Evolutionary conservation across 1,140 invertebrate species (phyloP).

Genomic region (Physella acuta): DNA sequence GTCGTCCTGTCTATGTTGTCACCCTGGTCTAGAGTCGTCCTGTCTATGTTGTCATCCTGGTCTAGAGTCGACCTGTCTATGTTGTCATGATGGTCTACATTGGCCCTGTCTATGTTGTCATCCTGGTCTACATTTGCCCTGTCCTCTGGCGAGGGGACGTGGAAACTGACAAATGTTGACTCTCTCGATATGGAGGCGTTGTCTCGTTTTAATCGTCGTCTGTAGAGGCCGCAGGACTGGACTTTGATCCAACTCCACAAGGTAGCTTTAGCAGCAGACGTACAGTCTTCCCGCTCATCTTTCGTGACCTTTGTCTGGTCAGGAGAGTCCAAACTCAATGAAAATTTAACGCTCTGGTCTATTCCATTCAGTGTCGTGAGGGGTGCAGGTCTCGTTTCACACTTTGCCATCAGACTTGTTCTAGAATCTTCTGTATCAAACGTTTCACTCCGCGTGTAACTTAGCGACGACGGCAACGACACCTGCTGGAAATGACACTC

Average conservation of each 20-base stretch:
- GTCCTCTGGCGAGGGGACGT: no score
- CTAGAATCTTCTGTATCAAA: no score
- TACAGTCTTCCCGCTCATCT: no score
- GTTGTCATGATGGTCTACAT: no score
- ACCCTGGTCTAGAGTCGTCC: not conserved
- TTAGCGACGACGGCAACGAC: not conserved
- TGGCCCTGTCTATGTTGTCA: no score
- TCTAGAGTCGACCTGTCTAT: not conserved
- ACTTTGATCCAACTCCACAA: no score
- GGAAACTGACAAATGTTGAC: no score
- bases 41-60: not conserved
- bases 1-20: not conserved
- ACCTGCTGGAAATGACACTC: conserved; percentile 6
- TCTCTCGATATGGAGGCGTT: no score
- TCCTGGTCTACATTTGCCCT: no score
- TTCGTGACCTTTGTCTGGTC: not conserved
- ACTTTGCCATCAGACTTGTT: not conserved
- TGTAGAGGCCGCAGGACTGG: no score
- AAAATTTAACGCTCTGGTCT: not conserved
- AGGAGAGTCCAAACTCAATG: not conserved
- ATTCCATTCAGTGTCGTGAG: not conserved
- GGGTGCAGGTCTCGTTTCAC: not conserved
- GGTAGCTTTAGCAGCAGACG: no score
- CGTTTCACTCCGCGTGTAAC: not conserved
- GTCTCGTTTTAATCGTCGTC: no score